Conservation (phyloP, 1,140 invertebrate genomes). For the Lutraria rhynchaena region DNA sequence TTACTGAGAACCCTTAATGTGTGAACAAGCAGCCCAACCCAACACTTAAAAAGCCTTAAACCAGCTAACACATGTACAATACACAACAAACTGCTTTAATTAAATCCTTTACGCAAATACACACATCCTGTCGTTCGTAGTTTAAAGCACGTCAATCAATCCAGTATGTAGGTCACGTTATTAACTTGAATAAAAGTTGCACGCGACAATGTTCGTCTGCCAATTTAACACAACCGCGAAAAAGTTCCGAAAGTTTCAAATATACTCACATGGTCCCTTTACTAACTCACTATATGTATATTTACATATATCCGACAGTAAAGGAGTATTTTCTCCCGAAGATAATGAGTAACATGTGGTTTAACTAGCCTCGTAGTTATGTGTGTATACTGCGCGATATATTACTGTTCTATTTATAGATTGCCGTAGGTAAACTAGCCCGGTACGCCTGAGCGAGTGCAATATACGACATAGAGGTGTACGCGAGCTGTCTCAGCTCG, state of each 20-base stretch:
- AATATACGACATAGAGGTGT: too few relatives aligned
- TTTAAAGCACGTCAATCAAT: slow-evolving; percentile 12
- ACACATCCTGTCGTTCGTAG: slow-evolving; percentile 16
- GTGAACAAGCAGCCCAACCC: too few relatives aligned
- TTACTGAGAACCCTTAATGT: too few relatives aligned
- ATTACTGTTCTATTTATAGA: slow-evolving; percentile 29
- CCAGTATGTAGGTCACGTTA: slow-evolving; percentile 14
- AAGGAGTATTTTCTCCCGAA: slow-evolving; percentile 2
- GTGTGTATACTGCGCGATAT: background rate
- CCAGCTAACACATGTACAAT: background rate
- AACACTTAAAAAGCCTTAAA: background rate
- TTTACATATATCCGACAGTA: slow-evolving; percentile 40
- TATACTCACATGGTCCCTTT: slow-evolving; percentile 7
- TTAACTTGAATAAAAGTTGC: too few relatives aligned
- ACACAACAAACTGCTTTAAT: slow-evolving; percentile 12
- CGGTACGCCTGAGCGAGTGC: too few relatives aligned
- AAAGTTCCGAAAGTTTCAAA: slow-evolving; percentile 21
- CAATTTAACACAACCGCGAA: background rate
- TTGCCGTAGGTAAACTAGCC: slow-evolving; percentile 31
- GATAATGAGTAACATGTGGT: slow-evolving; percentile 28
- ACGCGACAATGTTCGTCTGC: background rate
- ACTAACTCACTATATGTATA: slow-evolving; percentile 20
- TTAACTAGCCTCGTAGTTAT: background rate
- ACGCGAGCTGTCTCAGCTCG: too few relatives aligned
- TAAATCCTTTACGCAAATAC: slow-evolving; percentile 25